A percentile compares a stretch with the other conserved stretches of the same genome.
Evolutionary conservation across 1,140 invertebrate species (phyloP).

Genomic region (Eriocheir sinensis): DNA sequence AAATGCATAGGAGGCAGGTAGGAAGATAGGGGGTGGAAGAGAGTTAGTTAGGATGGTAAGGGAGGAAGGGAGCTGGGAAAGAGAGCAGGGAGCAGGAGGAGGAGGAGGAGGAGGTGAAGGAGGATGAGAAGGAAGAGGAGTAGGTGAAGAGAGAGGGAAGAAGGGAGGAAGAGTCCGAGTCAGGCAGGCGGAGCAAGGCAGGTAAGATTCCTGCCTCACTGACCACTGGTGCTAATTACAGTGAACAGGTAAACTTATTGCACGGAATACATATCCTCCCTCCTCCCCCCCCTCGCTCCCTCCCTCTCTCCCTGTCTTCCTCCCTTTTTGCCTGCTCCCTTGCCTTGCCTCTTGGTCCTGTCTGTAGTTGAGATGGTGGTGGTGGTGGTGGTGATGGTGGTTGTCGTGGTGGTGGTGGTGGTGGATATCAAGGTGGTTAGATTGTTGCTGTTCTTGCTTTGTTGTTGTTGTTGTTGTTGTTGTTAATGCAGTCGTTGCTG

Average conservation of each 20-base stretch:
- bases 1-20: background rate
- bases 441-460: too few species aligned
- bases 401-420: too few species aligned
- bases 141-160: too few species aligned
- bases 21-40: background rate
- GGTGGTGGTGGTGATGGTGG: background rate
- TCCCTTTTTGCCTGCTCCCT: too few species aligned
- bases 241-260: slow-evolving; percentile 24
- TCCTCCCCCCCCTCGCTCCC: background rate
- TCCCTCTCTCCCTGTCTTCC: background rate
- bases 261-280: slow-evolving; percentile 2
- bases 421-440: too few species aligned
- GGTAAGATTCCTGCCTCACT: background rate
- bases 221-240: slow-evolving; percentile 5
- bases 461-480: too few species aligned
- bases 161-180: background rate
- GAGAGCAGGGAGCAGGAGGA: background rate
- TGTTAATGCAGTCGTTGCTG: too few species aligned
- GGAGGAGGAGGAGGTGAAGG: background rate
- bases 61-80: background rate
- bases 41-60: background rate
- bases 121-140: background rate
- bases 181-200: background rate
- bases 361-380: background rate
- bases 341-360: background rate